Evolutionary conservation across 2,113 vertebrate genomes (phyloP).

Genomic region (Sturnira hondurensis): DNA sequence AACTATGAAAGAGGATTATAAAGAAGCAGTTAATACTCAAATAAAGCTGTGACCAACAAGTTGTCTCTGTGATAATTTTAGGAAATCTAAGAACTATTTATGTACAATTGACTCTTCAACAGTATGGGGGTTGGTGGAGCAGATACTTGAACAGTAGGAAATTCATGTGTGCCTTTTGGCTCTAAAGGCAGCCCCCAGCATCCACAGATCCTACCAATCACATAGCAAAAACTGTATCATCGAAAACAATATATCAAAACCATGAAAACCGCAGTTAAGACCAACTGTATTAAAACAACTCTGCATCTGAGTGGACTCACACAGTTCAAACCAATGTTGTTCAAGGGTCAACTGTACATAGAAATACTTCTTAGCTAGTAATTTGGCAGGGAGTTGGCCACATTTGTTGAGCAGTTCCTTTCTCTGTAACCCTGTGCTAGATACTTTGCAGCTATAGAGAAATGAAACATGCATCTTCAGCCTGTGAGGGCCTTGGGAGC

Average conservation of each 20-base stretch:
- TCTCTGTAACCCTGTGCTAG: neutral
- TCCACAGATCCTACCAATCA: neutral
- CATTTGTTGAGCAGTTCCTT: neutral
- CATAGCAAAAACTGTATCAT: neutral
- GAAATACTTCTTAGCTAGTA: neutral
- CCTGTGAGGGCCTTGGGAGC: neutral
- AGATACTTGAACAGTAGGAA: neutral
- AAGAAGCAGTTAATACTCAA: neutral
- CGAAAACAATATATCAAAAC: no score
- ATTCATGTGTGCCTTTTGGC: neutral
- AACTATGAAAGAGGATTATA: neutral
- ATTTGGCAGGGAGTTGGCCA: neutral
- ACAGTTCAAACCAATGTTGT: neutral
- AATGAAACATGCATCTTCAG: neutral
- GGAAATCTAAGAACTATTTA: neutral
- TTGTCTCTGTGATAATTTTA: neutral
- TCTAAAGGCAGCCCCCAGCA: no score
- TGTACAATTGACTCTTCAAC: neutral
- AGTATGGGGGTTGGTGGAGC: no score
- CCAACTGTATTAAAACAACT: neutral
- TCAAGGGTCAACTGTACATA: neutral
- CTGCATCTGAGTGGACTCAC: neutral
- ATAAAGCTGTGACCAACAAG: neutral
- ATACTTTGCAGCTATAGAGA: slow-evolving; percentile 1
- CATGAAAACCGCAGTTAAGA: no score